These are phyloP conservation scores for Theocolax elegans DNA, from an alignment of 1,140 invertebrate species.

Conservation along the genomic window DNA sequence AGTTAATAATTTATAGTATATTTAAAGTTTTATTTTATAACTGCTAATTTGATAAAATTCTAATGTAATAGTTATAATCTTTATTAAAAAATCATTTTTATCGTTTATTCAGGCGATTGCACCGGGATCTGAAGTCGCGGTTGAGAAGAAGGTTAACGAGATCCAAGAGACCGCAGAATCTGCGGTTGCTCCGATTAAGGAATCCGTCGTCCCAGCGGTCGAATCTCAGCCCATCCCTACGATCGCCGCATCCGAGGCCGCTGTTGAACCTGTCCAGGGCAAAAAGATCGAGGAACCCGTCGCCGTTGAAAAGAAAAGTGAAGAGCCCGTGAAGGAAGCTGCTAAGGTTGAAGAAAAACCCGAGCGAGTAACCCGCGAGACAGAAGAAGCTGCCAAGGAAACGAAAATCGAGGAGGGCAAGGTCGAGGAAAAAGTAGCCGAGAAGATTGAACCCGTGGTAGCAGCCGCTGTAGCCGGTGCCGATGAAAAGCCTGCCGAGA, in stretches of 20 bases:
- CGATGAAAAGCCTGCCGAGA: slow-evolving; percentile 34
- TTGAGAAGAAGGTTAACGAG: slow-evolving; percentile 17
- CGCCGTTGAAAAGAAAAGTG: slow-evolving; percentile 10
- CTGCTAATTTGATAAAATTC: no score
- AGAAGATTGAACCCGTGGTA: slow-evolving; percentile 24
- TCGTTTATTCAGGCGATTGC: slow-evolving; percentile 41
- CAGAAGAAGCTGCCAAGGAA: slow-evolving; percentile 53
- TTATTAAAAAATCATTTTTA: slow-evolving; percentile 18
- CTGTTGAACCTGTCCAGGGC: slow-evolving; percentile 5
- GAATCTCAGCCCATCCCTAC: slow-evolving; percentile 38
- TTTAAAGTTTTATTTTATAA: neutral
- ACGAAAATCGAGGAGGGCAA: slow-evolving; percentile 39
- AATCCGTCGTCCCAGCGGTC: slow-evolving; percentile 9
- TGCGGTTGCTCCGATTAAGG: neutral
- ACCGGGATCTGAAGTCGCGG: slow-evolving; percentile 33
- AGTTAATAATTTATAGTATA: neutral
- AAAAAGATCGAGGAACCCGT: slow-evolving; percentile 26
- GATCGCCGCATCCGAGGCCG: slow-evolving; percentile 3
- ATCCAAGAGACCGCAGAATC: slow-evolving; percentile 12
- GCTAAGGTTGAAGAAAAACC: slow-evolving; percentile 53
- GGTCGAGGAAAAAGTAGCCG: slow-evolving; percentile 12
- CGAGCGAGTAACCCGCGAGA: slow-evolving; percentile 58
- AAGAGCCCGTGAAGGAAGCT: slow-evolving; percentile 27
- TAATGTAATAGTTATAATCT: neutral
- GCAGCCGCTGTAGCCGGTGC: slow-evolving; percentile 4